These are phyloP conservation scores for Narcine bancroftii DNA, from an alignment of 2,113 vertebrate genomes.

Conservation along the genomic window DNA sequence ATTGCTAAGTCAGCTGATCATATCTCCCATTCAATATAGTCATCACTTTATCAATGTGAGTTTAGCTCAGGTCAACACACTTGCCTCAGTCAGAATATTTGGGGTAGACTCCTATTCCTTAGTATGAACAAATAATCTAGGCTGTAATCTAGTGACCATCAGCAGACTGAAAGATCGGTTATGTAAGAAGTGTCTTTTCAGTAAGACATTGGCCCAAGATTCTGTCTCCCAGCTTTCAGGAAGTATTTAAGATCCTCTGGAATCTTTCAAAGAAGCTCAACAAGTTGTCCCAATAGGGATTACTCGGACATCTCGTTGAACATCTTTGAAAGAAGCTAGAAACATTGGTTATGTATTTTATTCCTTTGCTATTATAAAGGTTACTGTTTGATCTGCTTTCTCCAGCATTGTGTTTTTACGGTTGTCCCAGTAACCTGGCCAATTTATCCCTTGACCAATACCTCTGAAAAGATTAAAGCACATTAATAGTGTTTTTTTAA, in stretches of 20 bases:
- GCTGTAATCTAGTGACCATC: neutral
- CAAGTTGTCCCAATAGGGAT: neutral
- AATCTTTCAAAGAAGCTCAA: neutral
- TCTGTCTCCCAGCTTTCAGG: neutral
- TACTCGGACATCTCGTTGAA: too few relatives aligned
- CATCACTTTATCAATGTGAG: neutral
- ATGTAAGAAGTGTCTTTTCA: neutral
- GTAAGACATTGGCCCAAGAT: neutral
- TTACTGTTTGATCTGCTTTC: too few relatives aligned
- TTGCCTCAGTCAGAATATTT: neutral
- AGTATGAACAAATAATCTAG: neutral
- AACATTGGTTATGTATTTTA: too few relatives aligned
- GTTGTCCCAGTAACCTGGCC: too few relatives aligned
- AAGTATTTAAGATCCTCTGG: neutral
- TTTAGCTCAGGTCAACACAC: neutral
- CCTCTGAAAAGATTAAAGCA: neutral
- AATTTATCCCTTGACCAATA: too few relatives aligned
- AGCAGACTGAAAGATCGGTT: neutral
- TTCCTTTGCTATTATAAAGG: too few relatives aligned
- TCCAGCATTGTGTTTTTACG: too few relatives aligned
- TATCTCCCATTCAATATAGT: neutral
- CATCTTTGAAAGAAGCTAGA: too few relatives aligned
- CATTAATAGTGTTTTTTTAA: neutral
- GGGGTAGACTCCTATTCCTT: neutral
- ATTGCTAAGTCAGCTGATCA: neutral